A percentile compares a stretch with the other conserved stretches of the same genome.
These are phyloP conservation scores for Hydroisotoma schaefferi DNA, from an alignment of 2,888 invertebrate species.

Conservation along the genomic window DNA sequence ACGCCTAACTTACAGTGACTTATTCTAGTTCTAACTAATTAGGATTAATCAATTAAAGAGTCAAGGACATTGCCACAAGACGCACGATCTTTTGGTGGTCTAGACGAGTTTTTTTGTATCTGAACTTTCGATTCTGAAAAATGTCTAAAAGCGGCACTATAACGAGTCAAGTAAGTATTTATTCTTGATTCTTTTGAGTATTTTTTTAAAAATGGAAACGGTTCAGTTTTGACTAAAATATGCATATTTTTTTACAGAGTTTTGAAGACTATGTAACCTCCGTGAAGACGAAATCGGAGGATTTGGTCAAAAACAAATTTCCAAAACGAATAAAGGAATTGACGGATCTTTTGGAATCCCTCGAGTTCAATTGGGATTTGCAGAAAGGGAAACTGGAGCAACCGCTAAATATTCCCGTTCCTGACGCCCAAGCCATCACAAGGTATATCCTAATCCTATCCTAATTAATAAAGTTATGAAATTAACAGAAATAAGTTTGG, in stretches of 20 bases:
- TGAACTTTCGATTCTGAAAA: too few relatives aligned
- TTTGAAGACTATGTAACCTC: slow-evolving; percentile 41
- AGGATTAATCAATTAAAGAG: too few relatives aligned
- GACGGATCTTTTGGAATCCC: slow-evolving; percentile 78
- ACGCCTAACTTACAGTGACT: too few relatives aligned
- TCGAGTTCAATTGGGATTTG: slow-evolving; percentile 62
- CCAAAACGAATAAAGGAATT: slow-evolving; percentile 89
- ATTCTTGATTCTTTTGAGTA: slow-evolving; percentile 17
- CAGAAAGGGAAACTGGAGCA: slow-evolving; percentile 76
- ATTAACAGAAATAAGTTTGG: too few relatives aligned
- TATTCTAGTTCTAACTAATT: too few relatives aligned
- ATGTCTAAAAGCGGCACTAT: too few relatives aligned
- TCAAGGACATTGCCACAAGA: too few relatives aligned
- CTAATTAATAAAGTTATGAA: not conserved
- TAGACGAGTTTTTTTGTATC: too few relatives aligned
- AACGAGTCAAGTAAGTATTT: too few relatives aligned
- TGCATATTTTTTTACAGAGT: slow-evolving; percentile 16
- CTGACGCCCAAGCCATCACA: slow-evolving; percentile 67
- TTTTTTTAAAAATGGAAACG: too few relatives aligned
- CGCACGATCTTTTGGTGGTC: too few relatives aligned
- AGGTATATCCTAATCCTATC: slow-evolving; percentile 51
- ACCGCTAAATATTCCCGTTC: slow-evolving; percentile 83
- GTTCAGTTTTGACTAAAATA: not conserved
- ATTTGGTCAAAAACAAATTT: slow-evolving; percentile 80
- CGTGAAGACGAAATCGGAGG: slow-evolving; percentile 63